These are phyloP conservation scores for Perognathus longimembris DNA, from an alignment of 2,113 vertebrate species.

Conservation along the genomic window DNA sequence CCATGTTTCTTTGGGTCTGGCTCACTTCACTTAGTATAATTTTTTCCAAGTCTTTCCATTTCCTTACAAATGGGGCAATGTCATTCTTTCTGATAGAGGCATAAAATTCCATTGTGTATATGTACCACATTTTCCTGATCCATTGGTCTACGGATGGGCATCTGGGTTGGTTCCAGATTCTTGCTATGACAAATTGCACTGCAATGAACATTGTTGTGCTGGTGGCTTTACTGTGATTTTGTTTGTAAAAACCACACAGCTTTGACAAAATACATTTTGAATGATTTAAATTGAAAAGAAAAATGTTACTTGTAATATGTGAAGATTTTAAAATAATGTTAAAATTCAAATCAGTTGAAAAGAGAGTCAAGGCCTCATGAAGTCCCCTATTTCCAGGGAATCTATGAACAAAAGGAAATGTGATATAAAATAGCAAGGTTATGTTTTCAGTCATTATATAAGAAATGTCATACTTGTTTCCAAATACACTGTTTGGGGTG, in stretches of 20 bases:
- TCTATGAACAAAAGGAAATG: background rate
- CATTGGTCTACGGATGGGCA: too few species aligned
- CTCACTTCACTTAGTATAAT: too few species aligned
- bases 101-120: too few species aligned
- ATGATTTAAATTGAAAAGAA: background rate
- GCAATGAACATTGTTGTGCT: too few species aligned
- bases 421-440: background rate
- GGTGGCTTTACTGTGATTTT: too few species aligned
- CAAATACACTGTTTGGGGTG: background rate
- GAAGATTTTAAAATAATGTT: background rate
- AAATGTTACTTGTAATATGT: background rate
- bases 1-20: too few species aligned
- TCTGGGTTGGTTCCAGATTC: too few species aligned
- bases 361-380: background rate
- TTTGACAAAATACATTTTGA: background rate
- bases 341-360: background rate
- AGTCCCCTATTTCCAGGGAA: background rate
- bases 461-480: background rate
- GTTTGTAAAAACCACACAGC: background rate
- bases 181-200: too few species aligned
- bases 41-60: too few species aligned
- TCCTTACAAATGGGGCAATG: too few species aligned
- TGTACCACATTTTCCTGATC: too few species aligned
- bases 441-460: background rate
- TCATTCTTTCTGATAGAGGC: too few species aligned